Base-by-base conservation (phyloP, 2,888 invertebrate genomes). In the Tachina lurida region DNA sequence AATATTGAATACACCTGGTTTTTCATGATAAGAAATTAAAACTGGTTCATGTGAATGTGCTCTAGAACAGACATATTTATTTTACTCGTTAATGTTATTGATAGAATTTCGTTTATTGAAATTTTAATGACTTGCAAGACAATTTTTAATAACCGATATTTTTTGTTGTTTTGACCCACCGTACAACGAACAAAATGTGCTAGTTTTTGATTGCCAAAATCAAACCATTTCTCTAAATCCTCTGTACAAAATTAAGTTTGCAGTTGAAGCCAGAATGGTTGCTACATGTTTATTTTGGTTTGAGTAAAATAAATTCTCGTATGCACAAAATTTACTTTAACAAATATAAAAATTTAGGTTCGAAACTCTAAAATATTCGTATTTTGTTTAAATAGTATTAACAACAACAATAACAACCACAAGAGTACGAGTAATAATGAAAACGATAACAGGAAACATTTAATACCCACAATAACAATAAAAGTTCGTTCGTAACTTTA, bases 381-480 rank as follows among this genome's bases (percentile, higher is more conserved):
- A 31, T 56, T 76, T 47, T 45, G 41, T 41, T 43, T 17, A 54
- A 43, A 39, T 43, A 56, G 10, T 60, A 68, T 22, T 15, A 1
- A 63, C n/a, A 79, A 63, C n/a, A 79, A 17, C n/a, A 65, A 56
- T 39, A 47, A 39, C 31, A 52, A 45, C 1, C 31, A 54, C 1
- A 19, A 62, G n/a, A 3, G 10, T 22, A 45, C 17, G 45, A 43
- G 47, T 1, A 56, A 13, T 39, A 41, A 54, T 15, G 19, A 73
- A 31, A 39, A n/a, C 15, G 45, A 70, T 41, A 82, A 58, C 67
- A 65, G 43, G 54, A 81, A 81, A 81, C 56, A 65, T 65, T 79
- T 65, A 58, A 73, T 73, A 63, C 79, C 79, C 71, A 63, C 63
- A 76, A 76, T 43, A 82, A 68, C 60, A 76, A 76, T 68, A 82